These are phyloP conservation scores for Sebastes itinus DNA, from an alignment of 2,797 vertebrate genomes.

Conservation along the genomic window DNA sequence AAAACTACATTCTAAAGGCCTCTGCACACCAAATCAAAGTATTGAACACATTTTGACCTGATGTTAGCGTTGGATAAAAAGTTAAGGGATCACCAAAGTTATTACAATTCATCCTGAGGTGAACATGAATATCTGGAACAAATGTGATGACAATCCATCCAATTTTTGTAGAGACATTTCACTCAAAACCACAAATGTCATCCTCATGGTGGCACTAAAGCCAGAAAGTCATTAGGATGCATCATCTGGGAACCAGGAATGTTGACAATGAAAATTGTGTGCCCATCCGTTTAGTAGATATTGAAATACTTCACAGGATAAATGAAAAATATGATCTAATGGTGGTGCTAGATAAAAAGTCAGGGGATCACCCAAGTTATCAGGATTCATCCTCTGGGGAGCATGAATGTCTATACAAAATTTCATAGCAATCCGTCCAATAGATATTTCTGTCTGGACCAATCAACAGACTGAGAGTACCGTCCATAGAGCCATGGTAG, in stretches of 20 bases:
- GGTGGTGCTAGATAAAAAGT: background rate
- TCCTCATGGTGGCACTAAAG: background rate
- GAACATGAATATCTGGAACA: background rate
- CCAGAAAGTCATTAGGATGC: background rate
- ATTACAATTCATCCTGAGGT: background rate
- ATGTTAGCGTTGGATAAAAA: background rate
- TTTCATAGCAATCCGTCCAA: background rate
- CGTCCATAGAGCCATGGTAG: background rate
- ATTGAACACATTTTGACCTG: background rate
- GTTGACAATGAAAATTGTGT: background rate
- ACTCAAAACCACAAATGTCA: background rate
- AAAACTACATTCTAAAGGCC: background rate
- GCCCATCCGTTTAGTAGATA: background rate
- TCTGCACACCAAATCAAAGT: background rate
- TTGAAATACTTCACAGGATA: background rate
- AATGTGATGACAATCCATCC: background rate
- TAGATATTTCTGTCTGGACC: background rate
- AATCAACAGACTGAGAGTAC: background rate
- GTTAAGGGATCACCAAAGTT: background rate
- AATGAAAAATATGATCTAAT: background rate
- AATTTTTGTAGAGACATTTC: background rate
- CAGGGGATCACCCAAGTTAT: background rate
- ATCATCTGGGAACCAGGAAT: background rate
- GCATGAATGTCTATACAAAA: background rate
- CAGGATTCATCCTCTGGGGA: background rate